Percentiles rank a stretch among this genome's conserved stretches.
These are phyloP conservation scores for Synergus japonicus DNA, from an alignment of 2,888 invertebrate species.

Conservation along the genomic window DNA sequence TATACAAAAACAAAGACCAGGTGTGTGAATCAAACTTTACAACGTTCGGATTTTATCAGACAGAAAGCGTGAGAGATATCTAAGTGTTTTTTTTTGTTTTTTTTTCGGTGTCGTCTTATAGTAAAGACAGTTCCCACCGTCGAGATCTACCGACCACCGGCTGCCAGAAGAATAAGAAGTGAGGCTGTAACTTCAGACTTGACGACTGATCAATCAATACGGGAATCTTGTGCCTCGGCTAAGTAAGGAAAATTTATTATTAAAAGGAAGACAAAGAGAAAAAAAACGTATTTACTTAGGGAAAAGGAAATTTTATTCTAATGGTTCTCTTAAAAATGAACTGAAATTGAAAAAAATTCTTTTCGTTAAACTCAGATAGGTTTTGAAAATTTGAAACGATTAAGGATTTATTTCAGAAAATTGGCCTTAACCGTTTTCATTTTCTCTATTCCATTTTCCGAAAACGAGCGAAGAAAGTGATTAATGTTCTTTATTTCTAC, in stretches of 20 bases:
- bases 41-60: background rate
- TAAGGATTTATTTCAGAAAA: too few species aligned
- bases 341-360: background rate
- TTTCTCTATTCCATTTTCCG: background rate
- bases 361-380: too few species aligned
- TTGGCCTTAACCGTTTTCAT: background rate
- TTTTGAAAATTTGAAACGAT: too few species aligned
- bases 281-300: background rate
- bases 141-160: constrained; percentile 80
- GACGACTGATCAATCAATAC: constrained; percentile 46
- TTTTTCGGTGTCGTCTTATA: constrained; percentile 54
- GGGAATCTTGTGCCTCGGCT: constrained; percentile 44
- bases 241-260: constrained; percentile 48
- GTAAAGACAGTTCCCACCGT: constrained; percentile 73
- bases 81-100: constrained; percentile 31
- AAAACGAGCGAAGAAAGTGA: background rate
- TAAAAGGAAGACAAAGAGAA: background rate
- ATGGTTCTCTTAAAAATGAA: background rate
- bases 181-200: constrained; percentile 50
- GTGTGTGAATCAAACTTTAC: constrained; percentile 58
- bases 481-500: constrained; percentile 22
- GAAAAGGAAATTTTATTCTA: background rate
- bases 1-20: constrained; percentile 66
- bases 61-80: constrained; percentile 5
- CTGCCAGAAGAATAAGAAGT: constrained; percentile 73